Evolutionary conservation across 2,113 vertebrate species (phyloP).

Genomic region (Esox niger): DNA sequence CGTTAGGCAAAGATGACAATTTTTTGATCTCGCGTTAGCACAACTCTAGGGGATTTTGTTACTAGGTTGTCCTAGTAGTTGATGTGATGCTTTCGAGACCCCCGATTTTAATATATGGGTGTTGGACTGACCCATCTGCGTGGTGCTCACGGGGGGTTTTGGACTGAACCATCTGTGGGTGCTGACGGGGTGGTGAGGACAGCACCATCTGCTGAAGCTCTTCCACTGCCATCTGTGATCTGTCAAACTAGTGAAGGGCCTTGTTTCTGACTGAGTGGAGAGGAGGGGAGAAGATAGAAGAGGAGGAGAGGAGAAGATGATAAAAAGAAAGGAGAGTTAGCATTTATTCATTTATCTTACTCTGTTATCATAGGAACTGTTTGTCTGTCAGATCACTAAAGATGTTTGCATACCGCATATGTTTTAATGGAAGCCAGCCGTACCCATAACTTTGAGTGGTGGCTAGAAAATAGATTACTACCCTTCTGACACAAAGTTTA

Average conservation of each 20-base stretch:
- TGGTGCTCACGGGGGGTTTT: slow-evolving; percentile 33
- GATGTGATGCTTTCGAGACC: slow-evolving; percentile 40
- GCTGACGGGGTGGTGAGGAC: too few relatives aligned
- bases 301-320: background rate
- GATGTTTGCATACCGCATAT: background rate
- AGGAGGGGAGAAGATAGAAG: slow-evolving; percentile 9
- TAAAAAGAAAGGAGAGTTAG: background rate
- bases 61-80: background rate
- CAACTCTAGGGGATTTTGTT: background rate
- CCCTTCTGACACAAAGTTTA: too few relatives aligned
- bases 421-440: background rate
- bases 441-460: background rate
- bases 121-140: slow-evolving; percentile 69
- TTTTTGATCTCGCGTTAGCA: background rate
- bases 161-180: slow-evolving; percentile 67
- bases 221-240: slow-evolving; percentile 67
- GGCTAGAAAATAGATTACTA: background rate
- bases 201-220: too few relatives aligned
- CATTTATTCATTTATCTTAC: background rate
- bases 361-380: background rate
- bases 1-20: too few relatives aligned
- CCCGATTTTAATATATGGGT: slow-evolving; percentile 57
- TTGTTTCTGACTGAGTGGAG: slow-evolving; percentile 48
- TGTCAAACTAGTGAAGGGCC: slow-evolving; percentile 57
- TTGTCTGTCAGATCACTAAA: background rate